These are phyloP conservation scores for Xyrauchen texanus DNA, from an alignment of 2,113 vertebrate genomes.

Conservation along the genomic window DNA sequence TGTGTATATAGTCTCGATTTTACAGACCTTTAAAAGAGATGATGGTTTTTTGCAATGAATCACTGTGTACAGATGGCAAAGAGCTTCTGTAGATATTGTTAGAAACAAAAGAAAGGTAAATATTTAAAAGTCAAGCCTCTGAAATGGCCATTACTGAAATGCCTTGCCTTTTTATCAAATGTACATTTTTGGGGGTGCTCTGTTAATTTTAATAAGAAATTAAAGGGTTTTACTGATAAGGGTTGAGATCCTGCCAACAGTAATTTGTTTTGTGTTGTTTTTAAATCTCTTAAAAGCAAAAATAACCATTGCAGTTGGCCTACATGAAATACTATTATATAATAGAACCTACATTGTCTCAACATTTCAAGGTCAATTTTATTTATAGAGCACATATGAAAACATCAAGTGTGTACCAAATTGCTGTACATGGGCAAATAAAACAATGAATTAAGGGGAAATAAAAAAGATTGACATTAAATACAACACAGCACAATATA, in stretches of 20 bases:
- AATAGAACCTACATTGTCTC: no score
- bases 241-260: constrained; percentile 46
- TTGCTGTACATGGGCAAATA: no score
- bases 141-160: constrained; percentile 81
- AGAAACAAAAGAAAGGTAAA: constrained; percentile 79
- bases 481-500: no score
- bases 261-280: no score
- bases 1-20: constrained; percentile 85
- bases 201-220: constrained; percentile 68
- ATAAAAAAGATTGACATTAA: no score
- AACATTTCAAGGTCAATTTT: no score
- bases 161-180: constrained; percentile 87
- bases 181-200: constrained; percentile 69
- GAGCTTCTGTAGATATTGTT: constrained; percentile 91
- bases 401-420: no score
- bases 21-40: constrained; percentile 62
- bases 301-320: no score
- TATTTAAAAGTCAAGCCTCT: constrained; percentile 78
- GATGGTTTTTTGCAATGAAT: constrained; percentile 72
- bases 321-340: no score
- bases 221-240: constrained; percentile 54
- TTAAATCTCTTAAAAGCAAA: no score
- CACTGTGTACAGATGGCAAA: constrained; percentile 88
- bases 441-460: no score
- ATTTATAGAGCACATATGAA: no score